Conservation (phyloP, 2,888 invertebrate genomes). For the Sesamia inferens region DNA sequence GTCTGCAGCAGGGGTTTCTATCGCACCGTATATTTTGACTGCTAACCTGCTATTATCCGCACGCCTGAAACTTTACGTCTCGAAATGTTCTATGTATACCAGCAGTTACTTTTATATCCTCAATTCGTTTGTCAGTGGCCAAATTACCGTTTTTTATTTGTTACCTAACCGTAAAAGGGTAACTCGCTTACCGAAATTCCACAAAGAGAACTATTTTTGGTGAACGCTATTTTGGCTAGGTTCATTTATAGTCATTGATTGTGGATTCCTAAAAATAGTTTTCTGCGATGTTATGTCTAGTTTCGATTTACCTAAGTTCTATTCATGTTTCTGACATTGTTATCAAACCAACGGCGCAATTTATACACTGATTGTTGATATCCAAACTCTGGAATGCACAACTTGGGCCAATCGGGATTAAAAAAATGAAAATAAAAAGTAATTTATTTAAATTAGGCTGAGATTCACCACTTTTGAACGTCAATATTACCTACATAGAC, state of each 20-base stretch:
- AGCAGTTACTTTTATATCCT: constrained; percentile 37
- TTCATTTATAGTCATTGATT: constrained; percentile 38
- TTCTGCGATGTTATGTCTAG: constrained; percentile 2
- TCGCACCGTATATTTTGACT: constrained; percentile 52
- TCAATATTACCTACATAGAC: too few species aligned
- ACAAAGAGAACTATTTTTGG: constrained; percentile 21
- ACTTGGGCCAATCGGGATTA: not conserved
- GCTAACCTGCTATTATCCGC: constrained; percentile 63
- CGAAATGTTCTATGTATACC: constrained; percentile 29
- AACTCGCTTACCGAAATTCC: constrained; percentile 24
- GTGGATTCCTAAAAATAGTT: constrained; percentile 17
- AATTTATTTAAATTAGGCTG: too few species aligned
- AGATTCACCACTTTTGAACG: too few species aligned
- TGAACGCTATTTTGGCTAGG: constrained; percentile 33
- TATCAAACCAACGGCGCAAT: not conserved
- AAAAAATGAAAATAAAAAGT: too few species aligned
- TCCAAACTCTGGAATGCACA: not conserved
- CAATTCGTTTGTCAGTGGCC: constrained; percentile 44
- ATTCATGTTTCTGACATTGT: constrained; percentile 6
- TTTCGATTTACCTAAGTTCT: not conserved
- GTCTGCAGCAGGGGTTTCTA: constrained; percentile 42
- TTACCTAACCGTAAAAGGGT: constrained; percentile 11
- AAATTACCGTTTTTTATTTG: constrained; percentile 38
- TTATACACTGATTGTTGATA: not conserved
- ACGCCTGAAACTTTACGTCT: constrained; percentile 55